Percentiles rank a stretch among this genome's conserved stretches.
Conservation (phyloP, 1,140 invertebrate species). For the Oedothorax gibbosus region DNA sequence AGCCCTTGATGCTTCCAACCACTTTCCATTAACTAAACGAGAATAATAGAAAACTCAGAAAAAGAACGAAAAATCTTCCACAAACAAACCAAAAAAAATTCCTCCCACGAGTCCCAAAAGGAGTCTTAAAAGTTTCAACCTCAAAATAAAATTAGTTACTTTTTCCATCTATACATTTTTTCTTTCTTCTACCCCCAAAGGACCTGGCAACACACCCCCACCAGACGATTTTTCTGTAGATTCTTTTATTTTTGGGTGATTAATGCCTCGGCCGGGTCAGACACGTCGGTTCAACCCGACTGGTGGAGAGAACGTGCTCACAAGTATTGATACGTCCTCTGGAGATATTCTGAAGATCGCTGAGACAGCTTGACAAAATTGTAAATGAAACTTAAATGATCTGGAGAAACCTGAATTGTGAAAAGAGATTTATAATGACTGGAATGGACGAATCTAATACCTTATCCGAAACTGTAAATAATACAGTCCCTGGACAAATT, state of each 20-base stretch:
- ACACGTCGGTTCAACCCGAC: conserved; percentile 51
- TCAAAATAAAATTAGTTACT: conserved; percentile 52
- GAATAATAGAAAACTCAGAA: not conserved
- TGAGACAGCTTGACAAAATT: too few relatives aligned
- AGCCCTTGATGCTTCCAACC: not conserved
- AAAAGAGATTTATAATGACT: too few relatives aligned
- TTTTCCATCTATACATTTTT: conserved; percentile 5
- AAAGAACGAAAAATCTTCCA: conserved; percentile 8
- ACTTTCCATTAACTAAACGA: conserved; percentile 16
- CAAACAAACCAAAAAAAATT: not conserved
- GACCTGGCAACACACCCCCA: not conserved
- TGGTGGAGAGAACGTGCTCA: conserved; percentile 26
- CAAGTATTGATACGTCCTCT: not conserved
- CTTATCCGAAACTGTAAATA: too few relatives aligned
- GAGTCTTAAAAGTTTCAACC: conserved; percentile 58
- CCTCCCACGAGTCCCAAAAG: conserved; percentile 24
- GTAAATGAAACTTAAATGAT: too few relatives aligned
- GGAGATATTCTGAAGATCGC: not conserved
- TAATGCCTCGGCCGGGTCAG: conserved; percentile 26
- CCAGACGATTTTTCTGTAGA: not conserved
- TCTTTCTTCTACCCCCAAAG: not conserved
- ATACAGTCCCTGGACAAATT: too few relatives aligned
- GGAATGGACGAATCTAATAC: too few relatives aligned
- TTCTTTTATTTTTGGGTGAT: conserved; percentile 38
- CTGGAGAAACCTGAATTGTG: too few relatives aligned